These are phyloP conservation scores for Diadophis punctatus DNA, from an alignment of 2,113 vertebrate species.

Conservation along the genomic window DNA sequence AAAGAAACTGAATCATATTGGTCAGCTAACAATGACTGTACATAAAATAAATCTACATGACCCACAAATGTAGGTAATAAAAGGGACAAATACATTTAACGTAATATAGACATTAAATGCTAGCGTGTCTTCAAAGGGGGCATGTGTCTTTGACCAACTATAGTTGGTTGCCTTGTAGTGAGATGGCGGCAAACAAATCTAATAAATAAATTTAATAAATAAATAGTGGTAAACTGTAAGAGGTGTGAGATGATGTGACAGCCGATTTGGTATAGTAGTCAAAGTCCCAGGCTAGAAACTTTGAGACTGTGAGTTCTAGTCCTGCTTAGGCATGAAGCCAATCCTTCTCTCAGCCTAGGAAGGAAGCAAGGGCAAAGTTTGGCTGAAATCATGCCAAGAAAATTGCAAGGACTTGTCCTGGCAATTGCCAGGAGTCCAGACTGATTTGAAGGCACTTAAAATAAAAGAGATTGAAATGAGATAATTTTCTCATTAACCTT, in stretches of 20 bases:
- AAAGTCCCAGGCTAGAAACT: background rate
- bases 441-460: background rate
- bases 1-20: background rate
- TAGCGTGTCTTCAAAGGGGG: background rate
- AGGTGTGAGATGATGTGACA: background rate
- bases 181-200: background rate
- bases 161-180: background rate
- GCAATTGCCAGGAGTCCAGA: background rate
- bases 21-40: background rate
- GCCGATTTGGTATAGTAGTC: background rate
- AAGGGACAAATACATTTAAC: background rate
- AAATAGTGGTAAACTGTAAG: background rate
- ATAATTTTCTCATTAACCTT: background rate
- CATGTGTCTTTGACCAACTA: background rate
- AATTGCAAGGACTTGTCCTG: background rate
- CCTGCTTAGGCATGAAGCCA: background rate
- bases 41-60: background rate
- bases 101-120: background rate
- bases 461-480: background rate
- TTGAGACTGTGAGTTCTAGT: background rate
- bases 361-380: background rate
- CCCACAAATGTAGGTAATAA: background rate
- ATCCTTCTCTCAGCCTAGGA: background rate
- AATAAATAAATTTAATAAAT: background rate
- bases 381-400: background rate